Conservation (phyloP, 2,797 vertebrate genomes). For the Parauchenoglanis punctatus region DNA sequence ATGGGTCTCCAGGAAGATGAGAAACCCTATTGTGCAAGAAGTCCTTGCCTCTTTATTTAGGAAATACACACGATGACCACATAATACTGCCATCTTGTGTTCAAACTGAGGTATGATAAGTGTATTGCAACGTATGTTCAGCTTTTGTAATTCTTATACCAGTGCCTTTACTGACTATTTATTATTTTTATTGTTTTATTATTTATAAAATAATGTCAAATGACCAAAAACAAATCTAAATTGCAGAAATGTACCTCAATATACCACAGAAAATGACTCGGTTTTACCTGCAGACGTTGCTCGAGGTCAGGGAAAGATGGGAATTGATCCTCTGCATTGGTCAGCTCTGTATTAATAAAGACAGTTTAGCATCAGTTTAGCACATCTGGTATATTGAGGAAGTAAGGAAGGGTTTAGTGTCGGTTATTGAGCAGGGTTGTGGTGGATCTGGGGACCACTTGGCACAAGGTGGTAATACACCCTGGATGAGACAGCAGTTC, state of each 20-base stretch:
- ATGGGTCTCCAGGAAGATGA: neutral
- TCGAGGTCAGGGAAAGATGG: conserved; percentile 90
- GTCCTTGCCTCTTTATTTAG: neutral
- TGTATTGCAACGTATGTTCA: neutral
- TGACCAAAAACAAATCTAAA: neutral
- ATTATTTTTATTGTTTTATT: neutral
- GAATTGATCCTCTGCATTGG: conserved; percentile 81
- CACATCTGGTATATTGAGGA: neutral
- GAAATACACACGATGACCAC: neutral
- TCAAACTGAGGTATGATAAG: conserved; percentile 5
- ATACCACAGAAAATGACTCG: neutral
- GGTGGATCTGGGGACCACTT: neutral
- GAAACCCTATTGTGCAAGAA: neutral
- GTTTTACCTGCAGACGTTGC: conserved; percentile 91
- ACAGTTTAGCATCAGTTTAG: neutral
- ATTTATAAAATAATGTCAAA: neutral
- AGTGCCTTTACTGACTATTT: neutral
- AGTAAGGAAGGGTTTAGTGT: neutral
- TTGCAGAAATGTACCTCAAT: neutral
- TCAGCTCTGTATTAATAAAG: conserved; percentile 69
- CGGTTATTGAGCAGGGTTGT: neutral
- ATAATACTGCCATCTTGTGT: conserved; percentile 43
- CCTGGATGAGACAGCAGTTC: neutral
- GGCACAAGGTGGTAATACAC: neutral
- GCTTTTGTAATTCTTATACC: neutral